Evolutionary conservation across 2,888 invertebrate genomes (phyloP).

Genomic region (Mongoloraphidia duomilia): DNA sequence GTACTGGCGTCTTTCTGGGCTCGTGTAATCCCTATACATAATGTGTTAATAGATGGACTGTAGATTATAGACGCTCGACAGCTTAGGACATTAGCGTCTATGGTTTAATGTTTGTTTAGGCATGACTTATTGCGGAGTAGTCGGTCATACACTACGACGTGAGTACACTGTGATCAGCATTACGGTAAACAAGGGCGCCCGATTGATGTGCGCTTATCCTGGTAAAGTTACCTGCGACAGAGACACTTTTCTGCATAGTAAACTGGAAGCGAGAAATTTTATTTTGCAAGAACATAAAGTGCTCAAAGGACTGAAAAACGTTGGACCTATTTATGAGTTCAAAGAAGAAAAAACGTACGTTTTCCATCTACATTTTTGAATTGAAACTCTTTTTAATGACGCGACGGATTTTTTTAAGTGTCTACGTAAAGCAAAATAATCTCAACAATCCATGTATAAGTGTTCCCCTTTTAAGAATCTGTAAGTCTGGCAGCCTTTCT

Average conservation of each 20-base stretch:
- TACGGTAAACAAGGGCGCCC: constrained; percentile 57
- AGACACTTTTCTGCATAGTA: constrained; percentile 49
- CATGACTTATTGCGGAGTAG: constrained; percentile 57
- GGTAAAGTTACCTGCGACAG: constrained; percentile 47
- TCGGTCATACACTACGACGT: constrained; percentile 52
- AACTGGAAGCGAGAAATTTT: constrained; percentile 43
- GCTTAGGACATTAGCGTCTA: background rate
- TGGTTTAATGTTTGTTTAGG: constrained; percentile 26
- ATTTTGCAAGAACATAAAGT: constrained; percentile 37
- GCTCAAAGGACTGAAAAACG: constrained; percentile 45
- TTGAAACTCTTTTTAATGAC: constrained; percentile 7
- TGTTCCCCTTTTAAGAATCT: too few species aligned
- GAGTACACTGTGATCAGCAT: constrained; percentile 63
- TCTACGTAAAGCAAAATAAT: too few species aligned
- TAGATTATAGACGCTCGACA: background rate
- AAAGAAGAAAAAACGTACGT: constrained; percentile 23
- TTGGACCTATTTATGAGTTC: constrained; percentile 51
- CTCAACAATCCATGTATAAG: too few species aligned
- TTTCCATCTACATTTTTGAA: constrained; percentile 2
- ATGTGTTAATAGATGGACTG: too few species aligned
- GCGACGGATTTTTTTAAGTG: too few species aligned
- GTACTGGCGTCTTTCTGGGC: too few species aligned
- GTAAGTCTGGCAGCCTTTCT: too few species aligned
- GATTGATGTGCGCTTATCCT: constrained; percentile 45
- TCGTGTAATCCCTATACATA: too few species aligned